A percentile compares a stretch with the other conserved stretches of the same genome.
phyloP scores from a whole-genome alignment of 1,140 invertebrate genomes.

The Mesaphorura yosii region DNA sequence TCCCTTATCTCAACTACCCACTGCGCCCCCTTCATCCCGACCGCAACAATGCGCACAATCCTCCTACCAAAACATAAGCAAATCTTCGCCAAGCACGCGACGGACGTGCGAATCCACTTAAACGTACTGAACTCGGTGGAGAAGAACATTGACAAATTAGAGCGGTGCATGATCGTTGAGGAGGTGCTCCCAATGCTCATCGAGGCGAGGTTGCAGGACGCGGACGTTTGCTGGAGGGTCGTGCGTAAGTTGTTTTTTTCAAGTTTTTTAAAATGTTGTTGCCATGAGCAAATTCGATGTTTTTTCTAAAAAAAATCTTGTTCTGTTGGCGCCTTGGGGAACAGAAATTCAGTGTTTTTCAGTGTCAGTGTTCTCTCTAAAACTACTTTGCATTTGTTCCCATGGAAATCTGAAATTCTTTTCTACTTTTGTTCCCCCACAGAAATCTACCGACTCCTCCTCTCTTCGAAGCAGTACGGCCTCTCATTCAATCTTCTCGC shows the following conservation, averaged over 20 bases:
- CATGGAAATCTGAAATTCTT: not conserved
- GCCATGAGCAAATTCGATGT: constrained; percentile 25
- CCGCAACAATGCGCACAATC: constrained; percentile 63
- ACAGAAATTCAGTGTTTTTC: no score
- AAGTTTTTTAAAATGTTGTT: not conserved
- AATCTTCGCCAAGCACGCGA: constrained; percentile 74
- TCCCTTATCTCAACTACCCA: constrained; percentile 69
- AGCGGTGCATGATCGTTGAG: constrained; percentile 77
- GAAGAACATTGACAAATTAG: constrained; percentile 66
- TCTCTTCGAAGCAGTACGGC: constrained; percentile 83
- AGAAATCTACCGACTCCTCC: constrained; percentile 88
- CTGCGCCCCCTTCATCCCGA: constrained; percentile 3
- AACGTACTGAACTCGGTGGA: constrained; percentile 65
- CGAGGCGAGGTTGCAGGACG: constrained; percentile 68
- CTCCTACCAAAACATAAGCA: constrained; percentile 76
- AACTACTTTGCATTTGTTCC: no score
- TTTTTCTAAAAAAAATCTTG: constrained; percentile 3
- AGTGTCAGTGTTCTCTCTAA: no score
- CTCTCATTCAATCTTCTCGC: constrained; percentile 84
- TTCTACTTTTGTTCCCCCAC: constrained; percentile 32
- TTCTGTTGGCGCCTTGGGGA: constrained; percentile 5
- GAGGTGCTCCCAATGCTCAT: constrained; percentile 83
- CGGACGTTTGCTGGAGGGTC: constrained; percentile 43
- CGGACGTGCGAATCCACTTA: constrained; percentile 61
- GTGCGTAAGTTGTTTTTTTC: constrained; percentile 28